A percentile compares a stretch with the other conserved stretches of the same genome.
phyloP scores from a whole-genome alignment of 2,888 invertebrate genomes.

The Lepeophtheirus nordmannii region DNA sequence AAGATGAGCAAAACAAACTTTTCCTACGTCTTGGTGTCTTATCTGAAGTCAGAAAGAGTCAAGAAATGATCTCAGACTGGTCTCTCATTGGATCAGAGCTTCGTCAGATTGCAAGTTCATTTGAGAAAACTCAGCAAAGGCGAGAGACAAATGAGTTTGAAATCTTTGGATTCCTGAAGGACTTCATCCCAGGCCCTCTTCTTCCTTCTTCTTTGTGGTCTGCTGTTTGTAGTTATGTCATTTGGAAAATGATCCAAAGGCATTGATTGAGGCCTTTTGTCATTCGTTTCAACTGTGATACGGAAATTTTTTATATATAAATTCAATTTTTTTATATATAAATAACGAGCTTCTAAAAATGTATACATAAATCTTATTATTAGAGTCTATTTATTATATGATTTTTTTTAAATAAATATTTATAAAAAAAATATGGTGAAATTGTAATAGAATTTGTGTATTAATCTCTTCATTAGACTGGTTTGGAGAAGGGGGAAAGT shows the following conservation, averaged over 20 bases:
- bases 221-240: neutral
- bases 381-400: too few relatives aligned
- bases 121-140: neutral
- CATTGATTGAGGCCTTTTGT: neutral
- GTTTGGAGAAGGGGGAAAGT: too few relatives aligned
- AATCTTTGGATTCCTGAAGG: neutral
- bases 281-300: too few relatives aligned
- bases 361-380: too few relatives aligned
- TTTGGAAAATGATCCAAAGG: neutral
- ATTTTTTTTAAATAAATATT: too few relatives aligned
- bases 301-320: too few relatives aligned
- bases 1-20: neutral
- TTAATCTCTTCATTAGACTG: too few relatives aligned
- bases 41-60: neutral
- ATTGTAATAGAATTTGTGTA: too few relatives aligned
- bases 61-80: constrained; percentile 1
- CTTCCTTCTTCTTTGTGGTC: neutral
- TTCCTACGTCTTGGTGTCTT: neutral
- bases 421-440: too few relatives aligned
- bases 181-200: neutral
- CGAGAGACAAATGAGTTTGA: neutral
- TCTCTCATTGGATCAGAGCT: neutral
- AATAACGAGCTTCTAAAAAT: too few relatives aligned
- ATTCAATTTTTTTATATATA: too few relatives aligned
- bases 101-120: neutral